phyloP scores from a whole-genome alignment of 2,113 vertebrate species.

The Micronycteris hirsuta region DNA sequence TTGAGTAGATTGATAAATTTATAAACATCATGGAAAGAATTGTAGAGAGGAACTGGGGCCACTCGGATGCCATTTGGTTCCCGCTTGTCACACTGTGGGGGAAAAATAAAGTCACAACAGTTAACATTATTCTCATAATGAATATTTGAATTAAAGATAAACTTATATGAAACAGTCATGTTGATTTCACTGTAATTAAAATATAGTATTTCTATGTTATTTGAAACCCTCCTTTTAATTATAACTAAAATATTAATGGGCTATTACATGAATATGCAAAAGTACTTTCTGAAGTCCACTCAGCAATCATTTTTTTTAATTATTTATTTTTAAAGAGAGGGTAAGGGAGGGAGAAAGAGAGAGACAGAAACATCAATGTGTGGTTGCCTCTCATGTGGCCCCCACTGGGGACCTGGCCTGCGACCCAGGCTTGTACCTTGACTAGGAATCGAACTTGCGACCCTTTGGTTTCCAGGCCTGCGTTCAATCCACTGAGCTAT shows the following conservation, averaged over 20 bases:
- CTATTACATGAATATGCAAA: not conserved
- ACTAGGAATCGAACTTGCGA: too few relatives aligned
- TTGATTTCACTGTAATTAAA: not conserved
- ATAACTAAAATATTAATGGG: not conserved
- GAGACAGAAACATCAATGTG: too few relatives aligned
- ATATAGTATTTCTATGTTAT: not conserved
- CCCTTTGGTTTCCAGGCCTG: too few relatives aligned
- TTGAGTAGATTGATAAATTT: constrained; percentile 85
- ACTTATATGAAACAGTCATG: not conserved
- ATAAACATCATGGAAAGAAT: constrained; percentile 93
- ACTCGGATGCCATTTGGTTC: constrained; percentile 90
- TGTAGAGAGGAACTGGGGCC: constrained; percentile 95
- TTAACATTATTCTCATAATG: not conserved
- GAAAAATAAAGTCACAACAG: not conserved
- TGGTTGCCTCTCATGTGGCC: too few relatives aligned
- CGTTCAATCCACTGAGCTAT: too few relatives aligned
- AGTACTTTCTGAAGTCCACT: not conserved
- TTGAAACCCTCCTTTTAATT: not conserved
- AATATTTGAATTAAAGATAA: not conserved
- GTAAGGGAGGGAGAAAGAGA: too few relatives aligned
- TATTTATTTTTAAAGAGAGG: too few relatives aligned
- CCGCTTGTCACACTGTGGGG: constrained; percentile 91
- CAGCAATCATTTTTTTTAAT: not conserved
- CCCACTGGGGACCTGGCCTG: too few relatives aligned
- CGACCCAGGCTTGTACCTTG: too few relatives aligned